Base-by-base conservation (phyloP, 2,113 vertebrate species). In the Formicarius rufipectus region DNA sequence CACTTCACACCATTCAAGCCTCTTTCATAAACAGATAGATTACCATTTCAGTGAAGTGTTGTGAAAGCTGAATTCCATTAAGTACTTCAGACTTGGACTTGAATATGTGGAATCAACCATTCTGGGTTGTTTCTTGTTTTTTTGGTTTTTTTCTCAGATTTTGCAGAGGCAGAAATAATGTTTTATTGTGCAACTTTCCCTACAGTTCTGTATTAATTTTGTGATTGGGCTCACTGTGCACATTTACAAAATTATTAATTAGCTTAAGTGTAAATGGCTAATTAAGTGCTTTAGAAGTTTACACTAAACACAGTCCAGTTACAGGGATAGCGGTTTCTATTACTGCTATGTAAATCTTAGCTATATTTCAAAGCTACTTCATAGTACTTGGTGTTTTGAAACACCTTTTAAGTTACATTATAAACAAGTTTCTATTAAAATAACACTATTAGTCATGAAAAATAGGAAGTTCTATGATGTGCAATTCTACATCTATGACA, bases 41-140 rank as follows among this genome's bases (percentile, higher is more conserved):
- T 44, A 66, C 21, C 15, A 23, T 63, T 87, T 77, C 3, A 25
- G 21, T 40, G 19, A 23, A 21, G 27, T 37, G 17, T 31, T 44
- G 16, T n/a, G 73, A 87, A 85, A 75, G 45, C 9, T 31, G 31
- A 86, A 76, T 83, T 90, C 49, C 22, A 17, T 23, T 11, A 37
- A 37, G 18, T 55, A 72, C 44, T 78, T 91, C 30, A 79, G 89
- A 82, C 10, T 33, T 80, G 25, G 21, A 60, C 24, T n/a, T 14
- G 10, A 66, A 47, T 66, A 50, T n/a, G 22, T 8, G 1, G 3
- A 73, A 39, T 72, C 1, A 1, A 40, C 20, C 2, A 1, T 14
- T 68, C 30, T 18, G 25, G 17, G 20, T 40, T 28, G 23, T n/a
- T 60, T n/a, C 60, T 12, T 27, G 47, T 20, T 5, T 4, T 45